A percentile compares a stretch with the other conserved stretches of the same genome.
Evolutionary conservation across 2,888 invertebrate genomes (phyloP).

Genomic region (Mantis religiosa): DNA sequence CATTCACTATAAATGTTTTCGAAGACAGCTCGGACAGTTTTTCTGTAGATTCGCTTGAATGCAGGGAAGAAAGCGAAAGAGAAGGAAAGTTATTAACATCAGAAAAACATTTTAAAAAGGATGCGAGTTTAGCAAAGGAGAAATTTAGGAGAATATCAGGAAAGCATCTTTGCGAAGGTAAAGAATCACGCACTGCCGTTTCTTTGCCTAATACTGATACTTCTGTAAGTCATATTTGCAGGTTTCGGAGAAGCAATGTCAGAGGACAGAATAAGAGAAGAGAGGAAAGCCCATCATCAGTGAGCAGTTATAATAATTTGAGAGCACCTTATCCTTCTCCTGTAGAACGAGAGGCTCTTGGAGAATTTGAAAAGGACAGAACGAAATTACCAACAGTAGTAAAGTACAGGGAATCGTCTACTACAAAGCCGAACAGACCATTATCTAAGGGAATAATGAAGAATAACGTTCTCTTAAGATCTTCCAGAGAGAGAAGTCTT

Average conservation of each 20-base stretch:
- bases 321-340: not conserved
- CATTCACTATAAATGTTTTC: not conserved
- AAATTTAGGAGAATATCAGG: not conserved
- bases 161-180: not conserved
- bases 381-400: not conserved
- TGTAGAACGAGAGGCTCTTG: not conserved
- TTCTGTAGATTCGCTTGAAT: slow-evolving; percentile 39
- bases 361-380: not conserved
- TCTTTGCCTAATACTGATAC: not conserved
- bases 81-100: not conserved
- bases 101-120: slow-evolving; percentile 2
- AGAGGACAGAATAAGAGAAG: not conserved
- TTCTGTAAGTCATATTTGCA: not conserved
- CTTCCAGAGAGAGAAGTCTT: not conserved
- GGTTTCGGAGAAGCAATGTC: not conserved
- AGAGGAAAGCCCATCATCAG: not conserved
- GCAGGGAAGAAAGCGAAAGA: slow-evolving; percentile 10
- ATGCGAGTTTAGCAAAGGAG: not conserved
- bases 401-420: not conserved
- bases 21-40: slow-evolving; percentile 12
- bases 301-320: not conserved
- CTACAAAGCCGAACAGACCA: not conserved
- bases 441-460: not conserved
- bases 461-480: not conserved
- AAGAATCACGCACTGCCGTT: not conserved